Percentiles rank a stretch among this genome's conserved stretches.
Conservation (phyloP, 2,797 vertebrate genomes). For the Rhabdophis nuchalis region DNA sequence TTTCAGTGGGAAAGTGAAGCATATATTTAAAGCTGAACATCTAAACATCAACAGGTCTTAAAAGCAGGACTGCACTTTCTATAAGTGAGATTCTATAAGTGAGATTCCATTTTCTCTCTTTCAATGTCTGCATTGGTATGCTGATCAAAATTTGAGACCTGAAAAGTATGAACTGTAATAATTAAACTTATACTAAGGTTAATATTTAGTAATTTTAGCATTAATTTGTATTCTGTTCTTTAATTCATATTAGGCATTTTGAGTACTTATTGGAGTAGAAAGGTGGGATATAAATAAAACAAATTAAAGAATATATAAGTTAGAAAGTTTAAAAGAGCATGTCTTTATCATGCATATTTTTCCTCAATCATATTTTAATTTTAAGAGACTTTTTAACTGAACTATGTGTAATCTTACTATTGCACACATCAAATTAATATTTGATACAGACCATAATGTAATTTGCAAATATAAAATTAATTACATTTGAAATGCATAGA, state of each 20-base stretch:
- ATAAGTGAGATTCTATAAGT: neutral
- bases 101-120: neutral
- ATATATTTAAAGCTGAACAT: neutral
- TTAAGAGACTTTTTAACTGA: neutral
- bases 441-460: neutral
- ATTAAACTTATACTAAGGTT: neutral
- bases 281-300: neutral
- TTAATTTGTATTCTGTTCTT: neutral
- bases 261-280: neutral
- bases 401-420: neutral
- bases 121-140: neutral
- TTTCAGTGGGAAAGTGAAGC: neutral
- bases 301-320: neutral
- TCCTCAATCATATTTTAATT: neutral
- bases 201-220: neutral
- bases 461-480: neutral
- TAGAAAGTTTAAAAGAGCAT: neutral
- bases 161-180: neutral
- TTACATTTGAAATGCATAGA: constrained; percentile 25
- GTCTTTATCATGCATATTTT: neutral
- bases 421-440: neutral
- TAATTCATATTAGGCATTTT: neutral
- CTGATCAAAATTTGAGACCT: neutral
- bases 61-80: neutral
- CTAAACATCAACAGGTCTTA: neutral